Percentiles rank a stretch among this genome's conserved stretches.
Evolutionary conservation across 1,140 invertebrate genomes (phyloP).

Genomic region (Heliothis virescens): DNA sequence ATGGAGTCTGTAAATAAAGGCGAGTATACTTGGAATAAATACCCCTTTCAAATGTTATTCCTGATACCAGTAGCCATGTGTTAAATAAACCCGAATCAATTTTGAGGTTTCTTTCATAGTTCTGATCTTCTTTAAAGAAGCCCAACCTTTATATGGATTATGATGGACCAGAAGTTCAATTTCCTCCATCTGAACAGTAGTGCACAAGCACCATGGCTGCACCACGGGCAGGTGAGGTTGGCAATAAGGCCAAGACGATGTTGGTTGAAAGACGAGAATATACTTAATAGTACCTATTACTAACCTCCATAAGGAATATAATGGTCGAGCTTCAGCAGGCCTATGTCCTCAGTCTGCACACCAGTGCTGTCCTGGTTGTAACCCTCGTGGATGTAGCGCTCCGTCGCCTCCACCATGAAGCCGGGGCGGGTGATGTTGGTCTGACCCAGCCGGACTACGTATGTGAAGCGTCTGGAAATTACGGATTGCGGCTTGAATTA

Average conservation of each 20-base stretch:
- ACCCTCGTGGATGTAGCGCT: conserved; percentile 30
- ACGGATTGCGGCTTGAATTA: not conserved
- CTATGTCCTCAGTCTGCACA: conserved; percentile 48
- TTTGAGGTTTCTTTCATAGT: not conserved
- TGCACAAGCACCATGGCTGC: too few relatives aligned
- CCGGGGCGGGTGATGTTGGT: conserved; percentile 28
- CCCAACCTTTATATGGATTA: too few relatives aligned
- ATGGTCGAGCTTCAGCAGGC: conserved; percentile 23
- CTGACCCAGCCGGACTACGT: conserved; percentile 25
- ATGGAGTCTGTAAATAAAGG: conserved; percentile 50
- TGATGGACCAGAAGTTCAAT: too few relatives aligned
- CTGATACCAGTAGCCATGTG: not conserved
- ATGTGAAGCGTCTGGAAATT: conserved; percentile 19
- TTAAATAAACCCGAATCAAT: too few relatives aligned
- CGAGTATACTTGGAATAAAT: not conserved
- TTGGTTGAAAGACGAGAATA: too few relatives aligned
- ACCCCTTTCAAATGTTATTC: too few relatives aligned
- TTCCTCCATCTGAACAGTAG: too few relatives aligned
- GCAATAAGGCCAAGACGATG: too few relatives aligned
- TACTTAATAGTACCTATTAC: too few relatives aligned
- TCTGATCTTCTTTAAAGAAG: too few relatives aligned
- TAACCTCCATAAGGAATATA: conserved; percentile 33
- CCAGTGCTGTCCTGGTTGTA: conserved; percentile 30
- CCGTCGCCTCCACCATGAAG: conserved; percentile 20
- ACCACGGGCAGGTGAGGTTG: too few relatives aligned